Evolutionary conservation across 2,888 invertebrate species (phyloP).

Genomic region (Meiosimyza decipiens): DNA sequence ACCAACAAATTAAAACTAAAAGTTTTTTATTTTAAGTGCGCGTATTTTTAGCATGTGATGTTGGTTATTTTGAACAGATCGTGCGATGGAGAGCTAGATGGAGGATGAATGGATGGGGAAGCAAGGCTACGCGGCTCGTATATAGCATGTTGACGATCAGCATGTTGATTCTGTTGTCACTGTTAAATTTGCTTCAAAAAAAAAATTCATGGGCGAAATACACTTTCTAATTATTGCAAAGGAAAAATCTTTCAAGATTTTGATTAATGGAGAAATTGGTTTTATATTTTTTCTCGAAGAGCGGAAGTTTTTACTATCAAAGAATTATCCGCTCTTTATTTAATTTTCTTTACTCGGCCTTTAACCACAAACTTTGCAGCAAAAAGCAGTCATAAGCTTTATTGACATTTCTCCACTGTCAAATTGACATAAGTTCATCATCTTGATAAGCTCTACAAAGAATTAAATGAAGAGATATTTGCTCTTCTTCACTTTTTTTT

Average conservation of each 20-base stretch:
- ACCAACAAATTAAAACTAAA: conserved; percentile 23
- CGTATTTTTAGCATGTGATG: conserved; percentile 57
- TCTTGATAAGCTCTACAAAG: conserved; percentile 38
- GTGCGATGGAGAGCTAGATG: conserved; percentile 9
- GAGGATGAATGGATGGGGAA: background rate
- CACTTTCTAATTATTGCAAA: conserved; percentile 43
- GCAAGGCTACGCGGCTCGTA: background rate
- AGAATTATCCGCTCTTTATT: too few relatives aligned
- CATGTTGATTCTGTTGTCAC: conserved; percentile 35
- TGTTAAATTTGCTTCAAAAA: conserved; percentile 52
- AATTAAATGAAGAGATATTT: conserved; percentile 20
- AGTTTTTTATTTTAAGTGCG: conserved; percentile 6
- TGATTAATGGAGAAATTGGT: too few relatives aligned
- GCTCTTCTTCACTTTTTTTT: conserved; percentile 27
- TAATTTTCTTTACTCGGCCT: background rate
- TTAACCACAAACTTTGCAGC: too few relatives aligned
- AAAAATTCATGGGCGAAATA: conserved; percentile 61
- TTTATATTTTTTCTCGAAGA: too few relatives aligned
- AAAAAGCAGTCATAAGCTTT: conserved; percentile 16
- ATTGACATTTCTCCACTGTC: conserved; percentile 49
- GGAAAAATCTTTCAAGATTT: too few relatives aligned
- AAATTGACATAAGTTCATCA: conserved; percentile 56
- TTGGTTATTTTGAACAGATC: conserved; percentile 40
- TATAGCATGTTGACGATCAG: conserved; percentile 8
- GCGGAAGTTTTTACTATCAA: too few relatives aligned